Base-by-base conservation (phyloP, 2,113 vertebrate species). In the Leuciscus idus region DNA sequence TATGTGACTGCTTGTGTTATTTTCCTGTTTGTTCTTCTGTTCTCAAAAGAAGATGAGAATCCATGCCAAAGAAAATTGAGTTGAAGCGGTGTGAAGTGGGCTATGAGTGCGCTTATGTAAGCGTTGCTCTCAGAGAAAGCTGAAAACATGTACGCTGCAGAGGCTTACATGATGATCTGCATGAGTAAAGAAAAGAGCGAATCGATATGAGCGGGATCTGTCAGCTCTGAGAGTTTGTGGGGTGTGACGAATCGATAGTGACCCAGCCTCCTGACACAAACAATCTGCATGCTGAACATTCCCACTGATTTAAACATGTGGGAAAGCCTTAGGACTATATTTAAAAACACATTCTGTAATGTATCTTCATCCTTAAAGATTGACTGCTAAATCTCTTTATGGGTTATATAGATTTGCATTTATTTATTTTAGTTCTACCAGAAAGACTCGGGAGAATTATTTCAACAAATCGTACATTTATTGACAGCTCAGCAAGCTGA, bases 61-160 rank as follows among this genome's bases (percentile, higher is more conserved):
- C 64, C 61, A 61, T 64, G 74, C 85, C 73, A 55, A 66, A 78
- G 57, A 86, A 73, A 84, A 74, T 61, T 78, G n/a, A 76, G 86
- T 85, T 86, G 76, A 87, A 81, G 61, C n/a, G 43, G 52, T 62
- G 21, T 72, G 84, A 91, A 90, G 88, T 90, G 84, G 86, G 90
- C 88, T 93, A 92, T 23, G 85, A 86, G 91, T 85, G 28, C 87
- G 82, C 90, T 95, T 94, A 93, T 88, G 90, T 94, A 93, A 95
- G 87, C 85, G 15, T 6, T 39, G 81, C 91, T 92, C 80, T 90
- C 90, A 89, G 74, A 81, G 81, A 77, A 91, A 88, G 82, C 86
- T 90, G 62, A 50, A 79, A 59, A 50, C 83, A 48, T 82, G 78
- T 55, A 66, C 48, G 55, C 59, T 28, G 78, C 84, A 72, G 50